Evolutionary conservation across 2,113 vertebrate species (phyloP).

Genomic region (Oxyura jamaicensis): DNA sequence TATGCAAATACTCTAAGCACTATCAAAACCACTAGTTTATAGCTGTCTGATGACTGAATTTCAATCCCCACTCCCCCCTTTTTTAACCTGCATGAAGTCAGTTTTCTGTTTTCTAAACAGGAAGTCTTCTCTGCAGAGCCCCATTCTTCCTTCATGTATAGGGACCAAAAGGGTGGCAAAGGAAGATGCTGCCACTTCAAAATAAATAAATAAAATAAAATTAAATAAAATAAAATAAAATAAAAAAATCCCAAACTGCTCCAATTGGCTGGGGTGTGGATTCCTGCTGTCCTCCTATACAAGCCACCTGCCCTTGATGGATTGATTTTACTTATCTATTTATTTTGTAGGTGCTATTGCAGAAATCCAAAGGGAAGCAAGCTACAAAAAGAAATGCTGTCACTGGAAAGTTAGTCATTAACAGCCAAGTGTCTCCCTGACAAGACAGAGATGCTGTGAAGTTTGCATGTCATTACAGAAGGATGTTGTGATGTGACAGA

Average conservation of each 20-base stretch:
- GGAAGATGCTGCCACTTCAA: neutral
- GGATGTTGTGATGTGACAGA: slow-evolving; percentile 42
- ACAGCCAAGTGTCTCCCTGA: slow-evolving; percentile 7
- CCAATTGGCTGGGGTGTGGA: neutral
- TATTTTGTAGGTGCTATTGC: neutral
- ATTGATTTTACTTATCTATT: slow-evolving; percentile 37
- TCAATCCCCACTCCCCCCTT: neutral
- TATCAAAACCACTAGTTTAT: neutral
- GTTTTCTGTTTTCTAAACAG: neutral
- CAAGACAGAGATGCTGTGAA: slow-evolving; percentile 14
- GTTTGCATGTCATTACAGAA: slow-evolving; percentile 14
- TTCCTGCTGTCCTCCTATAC: slow-evolving; percentile 33
- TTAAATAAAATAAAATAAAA: neutral
- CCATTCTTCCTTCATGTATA: neutral
- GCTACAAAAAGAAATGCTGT: neutral
- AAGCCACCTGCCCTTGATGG: neutral
- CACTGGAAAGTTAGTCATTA: slow-evolving; percentile 50
- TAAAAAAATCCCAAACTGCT: neutral
- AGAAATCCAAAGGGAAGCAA: neutral
- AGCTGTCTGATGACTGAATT: neutral
- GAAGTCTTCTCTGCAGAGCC: neutral
- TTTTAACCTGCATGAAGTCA: neutral
- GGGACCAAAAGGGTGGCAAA: neutral
- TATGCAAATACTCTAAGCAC: neutral
- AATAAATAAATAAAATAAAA: neutral